Conservation (phyloP, 2,888 invertebrate species). For the Diarsia brunnea region DNA sequence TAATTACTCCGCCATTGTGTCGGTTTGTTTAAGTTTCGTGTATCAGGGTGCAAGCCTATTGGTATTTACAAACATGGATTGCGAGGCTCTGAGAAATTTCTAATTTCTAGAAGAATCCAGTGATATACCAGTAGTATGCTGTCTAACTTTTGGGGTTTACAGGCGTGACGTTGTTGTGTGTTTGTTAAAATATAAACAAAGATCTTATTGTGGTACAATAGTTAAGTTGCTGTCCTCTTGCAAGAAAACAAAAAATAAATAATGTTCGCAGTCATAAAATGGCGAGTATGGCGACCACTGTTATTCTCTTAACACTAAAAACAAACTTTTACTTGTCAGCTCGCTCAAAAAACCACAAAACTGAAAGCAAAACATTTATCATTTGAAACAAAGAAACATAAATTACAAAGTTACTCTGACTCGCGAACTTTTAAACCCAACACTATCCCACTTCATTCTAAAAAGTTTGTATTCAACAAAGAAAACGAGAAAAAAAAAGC, state of each 20-base stretch:
- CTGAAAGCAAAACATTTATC: constrained; percentile 55
- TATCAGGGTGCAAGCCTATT: background rate
- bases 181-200: background rate
- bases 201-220: background rate
- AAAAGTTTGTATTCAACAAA: constrained; percentile 50
- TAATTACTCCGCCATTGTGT: background rate
- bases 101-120: background rate
- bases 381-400: constrained; percentile 78
- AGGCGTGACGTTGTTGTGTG: background rate
- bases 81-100: background rate
- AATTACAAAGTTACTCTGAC: constrained; percentile 76
- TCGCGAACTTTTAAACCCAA: constrained; percentile 49
- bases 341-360: constrained; percentile 59
- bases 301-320: constrained; percentile 39
- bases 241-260: constrained; percentile 26
- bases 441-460: constrained; percentile 43
- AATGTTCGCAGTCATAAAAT: constrained; percentile 24
- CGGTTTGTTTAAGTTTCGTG: background rate
- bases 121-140: background rate
- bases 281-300: constrained; percentile 40
- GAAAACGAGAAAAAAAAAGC: constrained; percentile 42
- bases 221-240: background rate
- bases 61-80: background rate
- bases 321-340: constrained; percentile 53
- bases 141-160: background rate